phyloP scores from a whole-genome alignment of 2,797 vertebrate species.

The Eupleurogrammus muticus region DNA sequence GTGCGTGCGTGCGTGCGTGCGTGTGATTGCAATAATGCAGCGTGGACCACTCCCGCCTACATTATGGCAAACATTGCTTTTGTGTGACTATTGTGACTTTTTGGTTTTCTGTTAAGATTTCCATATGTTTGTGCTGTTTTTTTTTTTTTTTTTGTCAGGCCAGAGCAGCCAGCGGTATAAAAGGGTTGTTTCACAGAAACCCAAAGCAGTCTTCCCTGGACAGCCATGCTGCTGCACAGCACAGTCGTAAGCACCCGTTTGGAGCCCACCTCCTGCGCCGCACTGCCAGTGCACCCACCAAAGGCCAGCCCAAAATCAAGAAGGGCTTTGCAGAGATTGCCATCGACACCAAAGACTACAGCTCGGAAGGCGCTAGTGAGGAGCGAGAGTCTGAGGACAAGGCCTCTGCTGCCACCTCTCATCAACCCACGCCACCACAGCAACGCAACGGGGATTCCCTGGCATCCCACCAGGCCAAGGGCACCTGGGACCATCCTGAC shows the following conservation, averaged over 20 bases:
- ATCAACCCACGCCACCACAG: constrained; percentile 60
- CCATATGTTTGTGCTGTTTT: constrained; percentile 41
- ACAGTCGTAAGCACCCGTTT: constrained; percentile 92
- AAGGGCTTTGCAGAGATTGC: constrained; percentile 91
- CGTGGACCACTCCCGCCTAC: constrained; percentile 12
- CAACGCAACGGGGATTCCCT: constrained; percentile 61
- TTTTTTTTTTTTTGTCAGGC: constrained; percentile 83
- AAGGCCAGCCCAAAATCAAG: constrained; percentile 92
- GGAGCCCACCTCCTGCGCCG: constrained; percentile 94
- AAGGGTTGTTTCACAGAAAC: constrained; percentile 98
- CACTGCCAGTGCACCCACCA: constrained; percentile 96
- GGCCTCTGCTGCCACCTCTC: constrained; percentile 65
- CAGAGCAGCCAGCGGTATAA: constrained; percentile 94
- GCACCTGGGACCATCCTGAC: constrained; percentile 76
- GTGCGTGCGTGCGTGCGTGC: too few species aligned
- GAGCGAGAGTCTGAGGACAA: constrained; percentile 84
- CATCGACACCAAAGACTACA: constrained; percentile 89
- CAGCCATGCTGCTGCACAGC: constrained; percentile 98
- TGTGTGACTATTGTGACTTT: background rate
- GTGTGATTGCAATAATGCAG: constrained; percentile 35
- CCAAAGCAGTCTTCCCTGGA: constrained; percentile 98
- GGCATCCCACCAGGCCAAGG: constrained; percentile 61
- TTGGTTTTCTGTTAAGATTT: background rate
- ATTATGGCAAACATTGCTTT: constrained; percentile 26
- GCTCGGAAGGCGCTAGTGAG: constrained; percentile 88